These are phyloP conservation scores for Tetramorium alpestre DNA, from an alignment of 1,140 invertebrate genomes.

Conservation along the genomic window DNA sequence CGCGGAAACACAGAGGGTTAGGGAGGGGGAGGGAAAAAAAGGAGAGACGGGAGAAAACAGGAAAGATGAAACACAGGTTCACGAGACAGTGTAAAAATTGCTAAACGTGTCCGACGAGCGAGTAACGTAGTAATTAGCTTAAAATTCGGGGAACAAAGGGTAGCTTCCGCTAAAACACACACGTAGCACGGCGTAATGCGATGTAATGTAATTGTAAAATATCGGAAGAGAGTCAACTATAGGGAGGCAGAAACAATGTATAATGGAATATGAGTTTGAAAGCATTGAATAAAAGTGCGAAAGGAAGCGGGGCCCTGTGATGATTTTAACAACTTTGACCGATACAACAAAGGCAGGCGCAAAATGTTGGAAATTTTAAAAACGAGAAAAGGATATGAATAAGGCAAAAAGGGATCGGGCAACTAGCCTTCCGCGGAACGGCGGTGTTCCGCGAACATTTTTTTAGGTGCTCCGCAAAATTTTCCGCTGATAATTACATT, in stretches of 20 bases:
- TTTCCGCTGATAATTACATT: conserved; percentile 22
- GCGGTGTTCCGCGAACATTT: conserved; percentile 22
- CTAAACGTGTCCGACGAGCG: conserved; percentile 25
- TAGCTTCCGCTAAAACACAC: not conserved
- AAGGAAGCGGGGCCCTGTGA: not conserved
- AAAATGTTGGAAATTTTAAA: conserved; percentile 19
- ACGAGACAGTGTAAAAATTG: conserved; percentile 33
- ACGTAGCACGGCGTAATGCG: not conserved
- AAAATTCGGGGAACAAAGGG: conserved; percentile 21
- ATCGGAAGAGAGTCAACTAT: not conserved
- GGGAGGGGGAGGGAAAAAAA: not conserved
- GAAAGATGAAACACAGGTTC: conserved; percentile 28
- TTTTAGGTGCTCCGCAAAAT: conserved; percentile 27
- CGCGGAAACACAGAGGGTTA: not conserved
- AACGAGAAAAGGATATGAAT: not conserved
- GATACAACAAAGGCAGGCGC: not conserved
- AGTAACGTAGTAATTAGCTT: conserved; percentile 35
- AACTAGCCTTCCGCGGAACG: not conserved
- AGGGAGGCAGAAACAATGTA: not conserved
- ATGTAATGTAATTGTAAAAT: conserved; percentile 21
- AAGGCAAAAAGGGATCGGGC: not conserved
- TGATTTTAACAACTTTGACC: not conserved
- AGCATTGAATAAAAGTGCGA: conserved; percentile 18
- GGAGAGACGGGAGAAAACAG: not conserved
- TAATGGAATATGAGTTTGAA: not conserved